Evolutionary conservation across 1,140 invertebrate species (phyloP), one percentile per base, ranked within the genome.

Genomic region (Brachionus calyciflorus): DNA sequence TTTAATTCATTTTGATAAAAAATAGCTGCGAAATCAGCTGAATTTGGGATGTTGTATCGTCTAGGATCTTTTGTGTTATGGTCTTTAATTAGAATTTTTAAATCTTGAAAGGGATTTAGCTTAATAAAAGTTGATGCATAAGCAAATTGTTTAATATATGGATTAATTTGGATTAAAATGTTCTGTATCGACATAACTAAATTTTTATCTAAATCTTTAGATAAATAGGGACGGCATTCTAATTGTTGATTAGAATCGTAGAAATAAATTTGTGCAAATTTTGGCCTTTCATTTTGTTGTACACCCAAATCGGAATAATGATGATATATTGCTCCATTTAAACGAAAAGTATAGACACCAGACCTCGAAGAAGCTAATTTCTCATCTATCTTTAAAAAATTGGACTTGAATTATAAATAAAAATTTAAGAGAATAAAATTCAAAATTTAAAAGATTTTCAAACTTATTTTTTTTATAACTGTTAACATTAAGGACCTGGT

Each of bases 291-390:
- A 9, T 9, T 7, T 4, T 2, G 12, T 4, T 70, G 4, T n/a
- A 26, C 6, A 4, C 4, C 4, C 14, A 51, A 17, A 6, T 5
- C 4, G 2, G 44, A 48, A 17, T 55, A 4, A 24, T 17, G 26
- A 70, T 70, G 68, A 21, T 51, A 37, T 6, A 70, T 48, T 6
- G 12, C 3, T 7, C 68, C 68, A 40, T 70, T 49, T 14, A 70
- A 55, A 24, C 57, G 12, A 41, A 17, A 63, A 4, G 14, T 19
- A 14, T 63, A 63, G 1, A 19, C 6, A 28, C 57, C 57, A 17
- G 9, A 37, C 3, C 9, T 37, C 9, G 33, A 3, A 5, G 33
- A 37, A 3, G 9, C 3, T 5, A 37, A 9, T 37, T 3, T 5
- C 33, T 37, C 4, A 37, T 37, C 33, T 5, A 37, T 5, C 33